Percentiles rank a stretch among this genome's conserved stretches.
These are phyloP conservation scores for Sepioteuthis lessoniana DNA, from an alignment of 2,888 invertebrate species.

Conservation along the genomic window DNA sequence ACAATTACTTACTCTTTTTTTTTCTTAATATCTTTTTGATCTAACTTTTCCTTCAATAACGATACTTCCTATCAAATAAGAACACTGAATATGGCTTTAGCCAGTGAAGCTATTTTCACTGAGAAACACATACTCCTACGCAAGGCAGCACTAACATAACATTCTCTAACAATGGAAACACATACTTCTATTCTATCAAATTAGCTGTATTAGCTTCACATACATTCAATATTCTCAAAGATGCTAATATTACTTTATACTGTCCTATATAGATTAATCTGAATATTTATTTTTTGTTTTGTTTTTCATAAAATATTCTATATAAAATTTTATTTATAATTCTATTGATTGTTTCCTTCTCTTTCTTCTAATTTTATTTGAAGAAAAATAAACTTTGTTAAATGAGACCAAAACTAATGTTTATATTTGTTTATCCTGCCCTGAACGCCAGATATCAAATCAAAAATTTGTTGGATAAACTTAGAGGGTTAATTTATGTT, in stretches of 20 bases:
- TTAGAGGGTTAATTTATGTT: neutral
- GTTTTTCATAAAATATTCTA: neutral
- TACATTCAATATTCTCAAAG: neutral
- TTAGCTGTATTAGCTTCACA: neutral
- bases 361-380: neutral
- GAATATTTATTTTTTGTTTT: neutral
- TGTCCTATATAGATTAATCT: neutral
- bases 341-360: neutral
- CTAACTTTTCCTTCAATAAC: neutral
- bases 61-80: neutral
- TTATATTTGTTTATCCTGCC: neutral
- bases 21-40: neutral
- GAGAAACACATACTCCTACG: slow-evolving; percentile 1
- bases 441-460: neutral
- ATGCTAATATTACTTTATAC: neutral
- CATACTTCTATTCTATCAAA: neutral
- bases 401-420: neutral
- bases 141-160: neutral
- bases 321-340: neutral
- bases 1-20: neutral
- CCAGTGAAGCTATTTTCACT: neutral
- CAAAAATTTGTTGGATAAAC: neutral
- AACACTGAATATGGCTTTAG: neutral
- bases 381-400: neutral
- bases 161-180: neutral